Evolutionary conservation across 2,797 vertebrate species (phyloP).

Genomic region (Pipistrellus pipistrellus): DNA sequence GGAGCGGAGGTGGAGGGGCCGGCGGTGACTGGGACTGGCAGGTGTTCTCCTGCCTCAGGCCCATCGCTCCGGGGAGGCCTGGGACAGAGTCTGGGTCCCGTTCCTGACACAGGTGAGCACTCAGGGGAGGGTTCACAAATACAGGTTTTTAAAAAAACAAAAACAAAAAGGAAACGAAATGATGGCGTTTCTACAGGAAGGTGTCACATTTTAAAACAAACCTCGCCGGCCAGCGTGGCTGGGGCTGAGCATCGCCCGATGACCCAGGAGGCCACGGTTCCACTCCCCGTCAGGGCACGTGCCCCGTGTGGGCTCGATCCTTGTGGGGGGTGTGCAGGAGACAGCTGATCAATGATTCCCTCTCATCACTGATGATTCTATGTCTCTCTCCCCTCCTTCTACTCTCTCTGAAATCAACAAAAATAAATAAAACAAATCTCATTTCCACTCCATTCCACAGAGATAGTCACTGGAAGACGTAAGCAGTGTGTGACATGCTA

Average conservation of each 20-base stretch:
- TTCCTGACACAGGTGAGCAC: background rate
- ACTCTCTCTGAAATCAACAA: no score
- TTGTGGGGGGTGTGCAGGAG: background rate
- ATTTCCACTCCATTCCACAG: background rate
- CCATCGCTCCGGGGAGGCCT: background rate
- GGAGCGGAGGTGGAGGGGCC: rapidly evolving
- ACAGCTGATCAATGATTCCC: background rate
- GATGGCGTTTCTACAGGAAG: background rate
- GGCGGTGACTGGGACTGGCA: rapidly evolving
- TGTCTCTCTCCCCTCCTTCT: no score
- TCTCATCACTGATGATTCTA: background rate
- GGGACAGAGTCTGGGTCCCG: background rate
- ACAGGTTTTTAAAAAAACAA: background rate
- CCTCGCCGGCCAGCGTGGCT: background rate
- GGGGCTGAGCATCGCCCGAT: background rate
- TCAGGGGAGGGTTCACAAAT: background rate
- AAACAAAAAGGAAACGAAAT: background rate
- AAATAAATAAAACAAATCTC: background rate
- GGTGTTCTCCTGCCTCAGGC: rapidly evolving
- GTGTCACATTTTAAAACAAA: background rate
- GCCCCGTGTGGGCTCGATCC: no score
- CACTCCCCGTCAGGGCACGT: background rate
- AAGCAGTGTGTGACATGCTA: rapidly evolving
- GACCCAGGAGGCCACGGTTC: background rate
- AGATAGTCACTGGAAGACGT: rapidly evolving